Base-by-base conservation (phyloP, 1,140 invertebrate species). In the Himalopsyche phryganea region DNA sequence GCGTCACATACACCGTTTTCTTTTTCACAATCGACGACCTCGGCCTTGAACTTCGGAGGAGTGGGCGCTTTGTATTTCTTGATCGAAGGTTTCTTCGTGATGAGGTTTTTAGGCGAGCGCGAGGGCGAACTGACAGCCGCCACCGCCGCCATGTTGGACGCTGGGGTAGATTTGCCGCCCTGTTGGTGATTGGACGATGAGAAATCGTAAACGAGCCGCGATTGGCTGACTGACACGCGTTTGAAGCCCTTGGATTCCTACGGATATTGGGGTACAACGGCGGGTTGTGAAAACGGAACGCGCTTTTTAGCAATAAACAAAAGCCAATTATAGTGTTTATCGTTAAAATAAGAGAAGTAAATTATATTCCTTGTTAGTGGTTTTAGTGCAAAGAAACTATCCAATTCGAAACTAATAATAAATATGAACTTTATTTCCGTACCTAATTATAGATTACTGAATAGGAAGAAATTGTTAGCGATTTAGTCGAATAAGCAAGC, bases 181-280 rank as follows among this genome's bases (percentile, higher is more conserved):
- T 61, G 67, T 46, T 41, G 58, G 32, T 47, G 55, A 66, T 72
- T 72, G 71, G 75, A 76, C 73, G 74, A 71, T 66, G 69, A 68
- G 69, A 76, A 78, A 63, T 76, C 73, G 69, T 76, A 76, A 49
- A 76, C 74, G 69, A 76, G 74, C 69, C 74, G 73, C 71, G 76
- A 76, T 75, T 74, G 73, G 72, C 66, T 68, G 64, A 68, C 69
- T 42, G 76, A 75, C 60, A 74, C 73, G 56, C 76, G 74, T 65
- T 73, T 73, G 68, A 72, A 78, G 62, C 76, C 76, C 68, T 73
- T 73, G 68, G 69, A 69, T 67, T 77, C 76, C 76, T 78, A 73
- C 66, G 41, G 13, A 45, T 15, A 7, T 20, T 20, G 40, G 23
- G 17, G 41, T 14, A 53, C 40, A 56, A 17, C 18, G 42, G 15